Evolutionary conservation across 2,888 invertebrate species (phyloP), one percentile per base, ranked within the genome.

Genomic region (Melinaea menophilus): DNA sequence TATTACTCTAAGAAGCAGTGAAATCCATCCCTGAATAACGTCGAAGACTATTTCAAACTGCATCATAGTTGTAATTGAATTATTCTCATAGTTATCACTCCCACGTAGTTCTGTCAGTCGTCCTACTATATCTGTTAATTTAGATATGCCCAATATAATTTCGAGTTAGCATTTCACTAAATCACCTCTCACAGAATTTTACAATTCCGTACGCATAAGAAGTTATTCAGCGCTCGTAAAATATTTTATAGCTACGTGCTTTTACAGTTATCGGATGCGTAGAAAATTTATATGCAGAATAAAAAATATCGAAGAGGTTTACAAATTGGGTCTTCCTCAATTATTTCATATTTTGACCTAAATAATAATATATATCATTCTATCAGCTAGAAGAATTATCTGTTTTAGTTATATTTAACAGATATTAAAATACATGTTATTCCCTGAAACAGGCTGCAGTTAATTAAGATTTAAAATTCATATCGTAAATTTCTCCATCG

Each of bases 141-240:
- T 5, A 31, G 51, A 51, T 31, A 51, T 31, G 31, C 22, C 31
- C 13, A 5, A 51, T 31, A 51, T 51, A 51, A 5, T 51, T 51
- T 51, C 11, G 4, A 51, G 51, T 51, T 51, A 22, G 51, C 47
- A 13, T 35, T 46, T 35, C 55, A 51, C 41, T 56, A 62, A 62
- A 66, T 66, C 64, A 62, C 58, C 59, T 47, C 58, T 37, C 33
- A 34, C 35, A 55, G 33, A 55, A 41, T 63, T 60, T 66, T 66
- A 62, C 64, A 66, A 66, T 66, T 66, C 61, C 37, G 48, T 57
- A 59, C 63, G 59, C 59, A 56, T 58, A 64, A 64, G 56, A 58
- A 61, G 58, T 54, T 57, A 61, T 61, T 41, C 55, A 31, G 51
- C 31, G 51, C 51, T 58, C 61, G 58, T 61, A 61, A 61, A 66